A percentile compares a stretch with the other conserved stretches of the same genome.
phyloP scores from a whole-genome alignment of 2,888 invertebrate species.

The Melanargia galathea region DNA sequence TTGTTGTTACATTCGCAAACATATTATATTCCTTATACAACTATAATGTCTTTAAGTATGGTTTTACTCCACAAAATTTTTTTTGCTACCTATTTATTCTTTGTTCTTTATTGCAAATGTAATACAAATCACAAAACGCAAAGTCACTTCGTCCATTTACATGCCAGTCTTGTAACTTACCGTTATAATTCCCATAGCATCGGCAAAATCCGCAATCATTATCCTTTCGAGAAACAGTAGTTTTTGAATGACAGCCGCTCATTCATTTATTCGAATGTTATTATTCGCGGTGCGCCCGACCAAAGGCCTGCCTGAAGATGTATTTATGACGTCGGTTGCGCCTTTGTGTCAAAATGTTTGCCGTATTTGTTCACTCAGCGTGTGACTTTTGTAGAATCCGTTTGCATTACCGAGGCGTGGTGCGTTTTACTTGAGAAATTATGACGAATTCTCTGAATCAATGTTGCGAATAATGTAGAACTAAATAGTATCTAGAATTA shows the following conservation, averaged over 20 bases:
- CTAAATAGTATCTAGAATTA: too few relatives aligned
- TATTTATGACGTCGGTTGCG: slow-evolving; percentile 43
- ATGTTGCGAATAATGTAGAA: neutral
- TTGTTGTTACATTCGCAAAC: too few relatives aligned
- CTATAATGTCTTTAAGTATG: too few relatives aligned
- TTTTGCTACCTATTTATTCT: neutral
- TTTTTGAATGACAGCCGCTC: slow-evolving; percentile 38
- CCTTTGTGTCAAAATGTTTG: slow-evolving; percentile 63
- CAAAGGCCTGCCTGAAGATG: slow-evolving; percentile 52
- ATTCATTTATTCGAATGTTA: slow-evolving; percentile 35
- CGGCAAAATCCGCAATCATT: slow-evolving; percentile 32
- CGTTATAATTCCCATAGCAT: slow-evolving; percentile 26
- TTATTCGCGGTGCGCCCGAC: slow-evolving; percentile 34
- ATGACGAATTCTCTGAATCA: neutral
- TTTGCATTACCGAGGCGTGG: slow-evolving; percentile 7
- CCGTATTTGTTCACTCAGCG: slow-evolving; percentile 59
- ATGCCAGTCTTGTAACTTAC: slow-evolving; percentile 22
- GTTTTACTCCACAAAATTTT: neutral
- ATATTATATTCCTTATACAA: too few relatives aligned
- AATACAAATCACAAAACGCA: slow-evolving; percentile 18
- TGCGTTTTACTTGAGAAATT: neutral
- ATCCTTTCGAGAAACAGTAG: slow-evolving; percentile 39
- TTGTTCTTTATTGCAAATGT: slow-evolving; percentile 5
- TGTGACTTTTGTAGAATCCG: slow-evolving; percentile 43
- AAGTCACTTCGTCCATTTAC: slow-evolving; percentile 32